These are phyloP conservation scores for Mareca strepera DNA, from an alignment of 2,797 vertebrate species.

Conservation along the genomic window DNA sequence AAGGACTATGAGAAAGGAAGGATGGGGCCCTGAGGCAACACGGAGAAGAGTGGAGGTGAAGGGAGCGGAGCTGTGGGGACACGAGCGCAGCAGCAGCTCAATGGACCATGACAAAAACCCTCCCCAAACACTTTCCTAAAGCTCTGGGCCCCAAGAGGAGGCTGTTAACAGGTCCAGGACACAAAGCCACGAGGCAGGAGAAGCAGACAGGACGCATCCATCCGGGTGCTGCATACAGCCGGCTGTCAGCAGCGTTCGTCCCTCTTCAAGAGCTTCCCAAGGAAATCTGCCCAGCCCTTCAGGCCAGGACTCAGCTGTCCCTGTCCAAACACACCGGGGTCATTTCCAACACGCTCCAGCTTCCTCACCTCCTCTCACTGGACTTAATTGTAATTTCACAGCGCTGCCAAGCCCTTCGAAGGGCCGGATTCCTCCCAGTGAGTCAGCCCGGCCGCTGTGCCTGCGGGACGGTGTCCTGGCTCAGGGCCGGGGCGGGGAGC, in stretches of 20 bases:
- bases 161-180: conserved; percentile 20
- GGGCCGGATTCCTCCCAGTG: not conserved
- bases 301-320: not conserved
- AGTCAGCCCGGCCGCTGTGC: not conserved
- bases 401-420: not conserved
- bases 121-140: conserved; percentile 8
- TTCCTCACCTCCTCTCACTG: not conserved
- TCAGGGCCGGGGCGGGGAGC: not conserved
- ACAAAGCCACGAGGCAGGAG: not conserved
- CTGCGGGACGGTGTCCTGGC: not conserved
- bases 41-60: accelerated
- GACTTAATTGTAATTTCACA: not conserved
- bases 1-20: not conserved
- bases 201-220: conserved; percentile 22
- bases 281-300: not conserved
- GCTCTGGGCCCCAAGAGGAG: conserved; percentile 32
- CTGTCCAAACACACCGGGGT: not conserved
- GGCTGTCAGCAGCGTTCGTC: conserved; percentile 5
- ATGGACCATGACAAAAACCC: conserved; percentile 1
- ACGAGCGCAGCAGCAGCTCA: conserved; percentile 9
- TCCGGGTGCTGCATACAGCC: not conserved
- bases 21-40: not conserved
- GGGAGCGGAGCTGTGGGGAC: conserved; percentile 1
- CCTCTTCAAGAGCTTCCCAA: not conserved
- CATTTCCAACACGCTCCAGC: not conserved